phyloP scores from a whole-genome alignment of 2,888 invertebrate species.

The Lasius platythorax region DNA sequence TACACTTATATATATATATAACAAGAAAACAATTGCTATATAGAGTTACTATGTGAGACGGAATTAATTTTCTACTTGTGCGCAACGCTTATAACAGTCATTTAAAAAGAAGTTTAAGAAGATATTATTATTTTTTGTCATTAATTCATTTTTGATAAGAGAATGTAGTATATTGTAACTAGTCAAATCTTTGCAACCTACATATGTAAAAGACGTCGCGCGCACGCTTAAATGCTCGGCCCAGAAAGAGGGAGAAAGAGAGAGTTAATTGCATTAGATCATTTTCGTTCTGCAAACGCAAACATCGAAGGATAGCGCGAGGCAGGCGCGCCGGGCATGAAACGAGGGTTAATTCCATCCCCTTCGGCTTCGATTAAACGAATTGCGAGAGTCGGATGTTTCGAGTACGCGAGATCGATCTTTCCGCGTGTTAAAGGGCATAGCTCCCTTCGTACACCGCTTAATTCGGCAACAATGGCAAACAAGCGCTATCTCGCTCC shows the following conservation, averaged over 20 bases:
- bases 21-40: neutral
- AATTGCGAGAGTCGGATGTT: constrained; percentile 52
- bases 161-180: neutral
- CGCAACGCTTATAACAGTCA: neutral
- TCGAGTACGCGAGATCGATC: constrained; percentile 52
- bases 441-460: constrained; percentile 44
- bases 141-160: neutral
- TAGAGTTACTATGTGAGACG: neutral
- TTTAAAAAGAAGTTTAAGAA: neutral
- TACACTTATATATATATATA: neutral
- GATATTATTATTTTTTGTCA: neutral
- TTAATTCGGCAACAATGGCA: constrained; percentile 36
- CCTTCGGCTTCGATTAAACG: constrained; percentile 48
- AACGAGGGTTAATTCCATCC: constrained; percentile 44
- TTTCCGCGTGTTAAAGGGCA: constrained; percentile 50
- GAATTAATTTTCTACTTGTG: neutral
- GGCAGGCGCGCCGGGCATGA: constrained; percentile 33
- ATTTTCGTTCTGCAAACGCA: constrained; percentile 36
- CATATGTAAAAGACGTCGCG: too few species aligned
- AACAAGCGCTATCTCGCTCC: neutral
- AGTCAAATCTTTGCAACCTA: neutral
- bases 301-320: constrained; percentile 29
- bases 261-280: constrained; percentile 49
- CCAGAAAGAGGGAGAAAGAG: neutral
- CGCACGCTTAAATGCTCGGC: neutral